phyloP scores from a whole-genome alignment of 2,888 invertebrate genomes.

The Spilosoma lubricipeda region DNA sequence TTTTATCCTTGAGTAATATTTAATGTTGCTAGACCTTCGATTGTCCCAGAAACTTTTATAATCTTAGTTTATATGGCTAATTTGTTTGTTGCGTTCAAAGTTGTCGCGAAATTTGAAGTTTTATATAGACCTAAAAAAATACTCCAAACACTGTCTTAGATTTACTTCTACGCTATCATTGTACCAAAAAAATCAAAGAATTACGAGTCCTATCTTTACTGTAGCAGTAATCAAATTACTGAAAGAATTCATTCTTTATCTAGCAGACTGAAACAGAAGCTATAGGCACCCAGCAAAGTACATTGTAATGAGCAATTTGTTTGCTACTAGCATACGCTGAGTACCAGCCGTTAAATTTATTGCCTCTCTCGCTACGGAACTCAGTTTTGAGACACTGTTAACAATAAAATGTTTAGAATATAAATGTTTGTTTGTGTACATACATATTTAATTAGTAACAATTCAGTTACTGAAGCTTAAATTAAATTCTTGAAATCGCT shows the following conservation, averaged over 20 bases:
- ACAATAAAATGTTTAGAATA: neutral
- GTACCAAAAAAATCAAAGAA: neutral
- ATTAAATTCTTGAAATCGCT: too few relatives aligned
- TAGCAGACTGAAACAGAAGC: constrained; percentile 4
- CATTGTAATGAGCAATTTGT: constrained; percentile 12
- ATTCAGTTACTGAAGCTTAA: neutral
- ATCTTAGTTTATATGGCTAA: neutral
- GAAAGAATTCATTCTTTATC: neutral
- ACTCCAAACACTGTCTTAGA: neutral
- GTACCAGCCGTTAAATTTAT: constrained; percentile 14
- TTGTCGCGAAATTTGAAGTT: too few relatives aligned
- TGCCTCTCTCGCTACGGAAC: constrained; percentile 1
- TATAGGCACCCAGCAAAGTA: neutral
- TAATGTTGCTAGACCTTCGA: neutral
- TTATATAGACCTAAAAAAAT: neutral
- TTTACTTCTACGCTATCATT: neutral
- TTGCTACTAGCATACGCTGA: neutral
- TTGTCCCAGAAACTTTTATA: neutral
- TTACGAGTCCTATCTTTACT: neutral
- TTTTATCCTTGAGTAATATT: neutral
- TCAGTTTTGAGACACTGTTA: constrained; percentile 9
- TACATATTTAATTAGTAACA: neutral
- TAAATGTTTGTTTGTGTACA: too few relatives aligned
- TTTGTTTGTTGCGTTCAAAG: neutral
- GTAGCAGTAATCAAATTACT: neutral